Evolutionary conservation across 2,797 vertebrate genomes (phyloP), one percentile per base, ranked within the genome.

Genomic region (Diplodus sargus): DNA sequence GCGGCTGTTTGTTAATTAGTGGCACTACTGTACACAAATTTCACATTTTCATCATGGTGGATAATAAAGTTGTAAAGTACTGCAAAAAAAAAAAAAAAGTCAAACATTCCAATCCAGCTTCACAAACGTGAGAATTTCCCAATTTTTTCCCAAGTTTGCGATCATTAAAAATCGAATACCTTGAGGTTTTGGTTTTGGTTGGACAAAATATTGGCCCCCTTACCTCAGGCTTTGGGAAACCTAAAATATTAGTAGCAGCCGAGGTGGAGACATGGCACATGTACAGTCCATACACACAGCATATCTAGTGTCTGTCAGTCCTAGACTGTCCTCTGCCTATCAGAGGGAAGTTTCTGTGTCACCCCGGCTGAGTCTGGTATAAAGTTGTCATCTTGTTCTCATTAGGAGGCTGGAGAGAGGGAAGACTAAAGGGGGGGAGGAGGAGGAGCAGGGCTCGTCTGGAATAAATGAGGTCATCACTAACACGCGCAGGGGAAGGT

Each of bases 401-500:
- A 90, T 91, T 91, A 91, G 73, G 74, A 75, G 81, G 88, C 78
- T 85, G 71, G 58, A 76, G 84, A 72, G 75, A 56, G 70, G 82
- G 81, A 63, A 34, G 56, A 64, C 45, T 48, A 42, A 70, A 23
- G 65, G 12, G 47, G 51, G 6, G 48, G 28, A 4, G 54, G 58
- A 28, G 66, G 25, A 53, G 53, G 10, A 48, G 63, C 72, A 71
- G 54, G 83, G 74, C 17, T 14, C 25, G 82, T 51, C 81, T 84
- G 90, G 90, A 91, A 91, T 85, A 87, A 91, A 91, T 92, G 88
- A 91, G 90, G 91, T 91, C 91, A 92, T 87, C 85, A 53, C 60
- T 16, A 83, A 76, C 81, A 18, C 77, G 79, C 68, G 25, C 81
- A 45, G 13, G 43, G 60, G 77, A 80, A 60, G 82, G 72, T 77